These are phyloP conservation scores for Drosophila tropicalis DNA, from an alignment of 1,140 invertebrate genomes.

Conservation along the genomic window DNA sequence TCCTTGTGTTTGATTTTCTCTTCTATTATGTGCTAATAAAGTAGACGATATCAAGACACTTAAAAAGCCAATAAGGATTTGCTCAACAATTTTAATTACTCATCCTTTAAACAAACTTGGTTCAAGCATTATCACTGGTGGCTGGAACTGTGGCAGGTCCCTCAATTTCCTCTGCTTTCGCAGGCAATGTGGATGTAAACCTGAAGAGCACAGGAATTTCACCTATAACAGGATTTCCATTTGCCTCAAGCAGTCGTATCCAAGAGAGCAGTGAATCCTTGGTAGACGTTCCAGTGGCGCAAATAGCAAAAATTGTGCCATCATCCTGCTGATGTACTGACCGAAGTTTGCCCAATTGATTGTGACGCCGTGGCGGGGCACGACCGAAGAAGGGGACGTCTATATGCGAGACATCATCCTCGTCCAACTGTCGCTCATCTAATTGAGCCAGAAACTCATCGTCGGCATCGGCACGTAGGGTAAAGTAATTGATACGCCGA, in stretches of 20 bases:
- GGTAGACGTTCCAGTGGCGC: slow-evolving; percentile 93
- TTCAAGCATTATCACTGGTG: slow-evolving; percentile 32
- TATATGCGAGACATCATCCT: slow-evolving; percentile 87
- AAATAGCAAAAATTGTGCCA: slow-evolving; percentile 93
- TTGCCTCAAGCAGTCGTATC: slow-evolving; percentile 92
- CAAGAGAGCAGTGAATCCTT: slow-evolving; percentile 96
- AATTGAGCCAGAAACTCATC: slow-evolving; percentile 65
- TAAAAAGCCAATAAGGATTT: neutral
- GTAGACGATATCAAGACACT: slow-evolving; percentile 20
- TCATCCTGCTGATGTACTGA: slow-evolving; percentile 96
- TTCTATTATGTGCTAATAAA: slow-evolving; percentile 51
- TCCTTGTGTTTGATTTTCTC: slow-evolving; percentile 24
- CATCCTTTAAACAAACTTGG: slow-evolving; percentile 9
- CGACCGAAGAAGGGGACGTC: slow-evolving; percentile 85
- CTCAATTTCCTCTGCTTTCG: slow-evolving; percentile 63
- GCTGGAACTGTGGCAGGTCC: slow-evolving; percentile 48
- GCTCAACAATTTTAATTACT: slow-evolving; percentile 54
- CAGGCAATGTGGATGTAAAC: slow-evolving; percentile 81
- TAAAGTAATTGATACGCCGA: slow-evolving; percentile 92
- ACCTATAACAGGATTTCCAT: slow-evolving; percentile 89
- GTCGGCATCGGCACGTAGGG: slow-evolving; percentile 88
- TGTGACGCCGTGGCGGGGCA: slow-evolving; percentile 66
- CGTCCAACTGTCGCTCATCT: slow-evolving; percentile 64
- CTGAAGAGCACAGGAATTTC: slow-evolving; percentile 92
- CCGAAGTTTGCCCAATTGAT: slow-evolving; percentile 83